phyloP scores from a whole-genome alignment of 2,888 invertebrate genomes.

The Noctua janthina region DNA sequence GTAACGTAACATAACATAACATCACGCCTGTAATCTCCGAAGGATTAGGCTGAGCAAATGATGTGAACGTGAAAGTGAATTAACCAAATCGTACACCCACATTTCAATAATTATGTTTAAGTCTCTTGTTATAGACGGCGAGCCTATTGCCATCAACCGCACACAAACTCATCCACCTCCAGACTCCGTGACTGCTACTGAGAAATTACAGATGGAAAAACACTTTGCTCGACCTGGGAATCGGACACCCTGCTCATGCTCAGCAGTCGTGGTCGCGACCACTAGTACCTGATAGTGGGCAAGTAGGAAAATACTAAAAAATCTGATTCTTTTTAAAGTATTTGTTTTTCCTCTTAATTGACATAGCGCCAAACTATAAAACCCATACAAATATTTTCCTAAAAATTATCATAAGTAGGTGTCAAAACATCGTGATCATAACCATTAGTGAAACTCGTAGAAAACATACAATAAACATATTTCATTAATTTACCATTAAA shows the following conservation, averaged over 20 bases:
- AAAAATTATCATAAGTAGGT: slow-evolving; percentile 76
- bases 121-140: too few species aligned
- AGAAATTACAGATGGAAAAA: too few species aligned
- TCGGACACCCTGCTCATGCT: too few species aligned
- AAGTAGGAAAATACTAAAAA: not conserved
- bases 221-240: too few species aligned
- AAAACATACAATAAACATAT: slow-evolving; percentile 72
- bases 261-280: not conserved
- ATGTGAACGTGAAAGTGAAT: too few species aligned
- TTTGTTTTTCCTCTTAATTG: not conserved
- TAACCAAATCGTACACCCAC: too few species aligned
- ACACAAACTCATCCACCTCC: too few species aligned
- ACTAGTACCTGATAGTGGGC: not conserved
- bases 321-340: not conserved
- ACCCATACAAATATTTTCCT: slow-evolving; percentile 27
- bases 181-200: too few species aligned
- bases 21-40: not conserved
- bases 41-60: not conserved
- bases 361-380: slow-evolving; percentile 1
- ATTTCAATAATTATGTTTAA: too few species aligned
- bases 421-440: slow-evolving; percentile 75
- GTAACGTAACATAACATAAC: not conserved
- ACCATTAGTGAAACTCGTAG: slow-evolving; percentile 75
- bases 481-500: slow-evolving; percentile 73
- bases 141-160: too few species aligned